These are phyloP conservation scores for Manis pentadactyla DNA, from an alignment of 2,797 vertebrate species.

Conservation along the genomic window DNA sequence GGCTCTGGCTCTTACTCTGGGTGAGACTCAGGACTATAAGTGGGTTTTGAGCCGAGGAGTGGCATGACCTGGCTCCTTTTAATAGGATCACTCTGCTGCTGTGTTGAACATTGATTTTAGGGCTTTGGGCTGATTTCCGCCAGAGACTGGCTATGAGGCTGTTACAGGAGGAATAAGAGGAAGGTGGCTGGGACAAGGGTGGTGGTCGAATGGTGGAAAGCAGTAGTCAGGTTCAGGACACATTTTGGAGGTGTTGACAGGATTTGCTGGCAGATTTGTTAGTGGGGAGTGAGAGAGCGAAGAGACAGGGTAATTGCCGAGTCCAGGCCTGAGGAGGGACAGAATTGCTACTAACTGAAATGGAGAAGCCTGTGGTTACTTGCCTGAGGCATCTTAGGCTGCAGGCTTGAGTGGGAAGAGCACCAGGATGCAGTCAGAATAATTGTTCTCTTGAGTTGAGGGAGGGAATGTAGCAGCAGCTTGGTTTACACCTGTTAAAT, in stretches of 20 bases:
- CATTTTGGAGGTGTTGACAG: background rate
- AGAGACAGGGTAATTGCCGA: background rate
- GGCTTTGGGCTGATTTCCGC: too few species aligned
- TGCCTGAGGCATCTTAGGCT: background rate
- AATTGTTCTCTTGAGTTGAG: background rate
- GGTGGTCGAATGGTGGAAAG: accelerated
- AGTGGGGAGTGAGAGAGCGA: background rate
- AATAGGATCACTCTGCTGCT: background rate
- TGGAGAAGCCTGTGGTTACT: background rate
- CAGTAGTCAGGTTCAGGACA: background rate
- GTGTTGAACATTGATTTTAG: background rate
- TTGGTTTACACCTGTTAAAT: background rate
- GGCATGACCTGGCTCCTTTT: background rate
- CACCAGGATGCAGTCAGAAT: background rate
- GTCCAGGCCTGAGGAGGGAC: background rate
- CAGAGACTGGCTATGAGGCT: background rate
- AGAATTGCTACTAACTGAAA: background rate
- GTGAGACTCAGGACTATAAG: background rate
- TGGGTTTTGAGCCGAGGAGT: background rate
- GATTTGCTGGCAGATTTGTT: background rate
- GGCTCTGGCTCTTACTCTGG: background rate
- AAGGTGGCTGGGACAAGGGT: background rate
- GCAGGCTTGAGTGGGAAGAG: background rate
- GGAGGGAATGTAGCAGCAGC: accelerated
- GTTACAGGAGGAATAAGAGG: accelerated